Base-by-base conservation (phyloP, 1,140 invertebrate species). In the Caenorhabditis latens region DNA sequence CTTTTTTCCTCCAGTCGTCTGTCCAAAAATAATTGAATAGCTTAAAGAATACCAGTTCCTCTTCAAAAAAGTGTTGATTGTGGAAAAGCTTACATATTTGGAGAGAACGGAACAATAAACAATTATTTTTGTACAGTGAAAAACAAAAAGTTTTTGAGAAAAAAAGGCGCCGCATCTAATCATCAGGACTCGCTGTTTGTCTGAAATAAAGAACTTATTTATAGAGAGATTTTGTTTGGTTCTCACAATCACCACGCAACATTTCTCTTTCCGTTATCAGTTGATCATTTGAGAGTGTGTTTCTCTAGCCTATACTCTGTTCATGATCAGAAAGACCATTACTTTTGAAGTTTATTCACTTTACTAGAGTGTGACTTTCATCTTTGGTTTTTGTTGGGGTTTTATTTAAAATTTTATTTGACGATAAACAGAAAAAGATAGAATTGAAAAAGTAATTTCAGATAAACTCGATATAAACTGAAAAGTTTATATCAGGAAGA, bases 221-320 rank as follows among this genome's bases (percentile, higher is more conserved):
- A 63, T 32, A 11, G n/a, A 79, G 14, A 46, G 13, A 79, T 79
- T 48, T 50, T 79, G 71, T 24, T 71, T 71, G 42, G 11, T 53
- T 11, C 13, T 53, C 50, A 53, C 40, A 50, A 79, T 50, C 46
- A 24, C 46, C 71, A 79, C 71, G 71, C 43, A 79, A 79, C 71
- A 32, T 24, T 48, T 43, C 11, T 50, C 32, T 48, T 50, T 13
- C 21, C 8, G 19, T 63, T 79, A 79, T 50, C 71, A 50, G 46
- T 79, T 79, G 46, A 50, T 79, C 43, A 50, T 21, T 79, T 48
- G 46, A 40, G 61, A 63, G 32, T 11, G 8, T 63, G 24, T 24
- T 50, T 79, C 71, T 79, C 71, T 79, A 79, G 65, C 65, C 65
- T 71, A 71, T 14, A 71, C 65, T 71, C 13, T 71, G 65, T 43